Evolutionary conservation across 2,113 vertebrate species (phyloP).

Genomic region (Syngnathus typhle): DNA sequence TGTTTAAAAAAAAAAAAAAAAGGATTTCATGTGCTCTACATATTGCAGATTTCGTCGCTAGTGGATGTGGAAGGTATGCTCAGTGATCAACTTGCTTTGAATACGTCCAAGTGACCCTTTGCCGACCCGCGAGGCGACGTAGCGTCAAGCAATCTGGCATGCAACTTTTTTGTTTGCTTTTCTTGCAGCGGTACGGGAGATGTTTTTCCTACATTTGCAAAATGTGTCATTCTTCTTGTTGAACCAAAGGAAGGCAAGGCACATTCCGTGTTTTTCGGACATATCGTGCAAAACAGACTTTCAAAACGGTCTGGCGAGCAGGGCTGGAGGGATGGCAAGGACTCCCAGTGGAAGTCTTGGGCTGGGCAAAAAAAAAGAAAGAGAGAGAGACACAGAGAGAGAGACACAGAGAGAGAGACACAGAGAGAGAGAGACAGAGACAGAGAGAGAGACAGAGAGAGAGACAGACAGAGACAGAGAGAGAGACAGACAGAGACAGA

Average conservation of each 20-base stretch:
- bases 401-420: no score
- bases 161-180: constrained; percentile 72
- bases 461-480: no score
- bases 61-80: no score
- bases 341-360: not conserved
- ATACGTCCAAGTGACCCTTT: not conserved
- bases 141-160: constrained; percentile 78
- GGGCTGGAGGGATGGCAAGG: not conserved
- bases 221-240: constrained; percentile 52
- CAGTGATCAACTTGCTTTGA: no score
- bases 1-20: no score
- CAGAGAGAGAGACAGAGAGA: no score
- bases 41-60: no score
- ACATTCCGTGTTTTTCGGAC: constrained; percentile 91
- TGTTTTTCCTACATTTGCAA: constrained; percentile 63
- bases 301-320: constrained; percentile 42
- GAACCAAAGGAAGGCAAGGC: constrained; percentile 84
- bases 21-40: no score
- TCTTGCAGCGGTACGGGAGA: constrained; percentile 60
- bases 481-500: no score
- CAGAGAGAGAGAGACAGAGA: no score
- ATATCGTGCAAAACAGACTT: constrained; percentile 87
- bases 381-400: no score
- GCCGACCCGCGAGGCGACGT: constrained; percentile 30
- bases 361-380: no score